Conservation (phyloP, 2,113 vertebrate species). For the Shinisaurus crocodilurus region DNA sequence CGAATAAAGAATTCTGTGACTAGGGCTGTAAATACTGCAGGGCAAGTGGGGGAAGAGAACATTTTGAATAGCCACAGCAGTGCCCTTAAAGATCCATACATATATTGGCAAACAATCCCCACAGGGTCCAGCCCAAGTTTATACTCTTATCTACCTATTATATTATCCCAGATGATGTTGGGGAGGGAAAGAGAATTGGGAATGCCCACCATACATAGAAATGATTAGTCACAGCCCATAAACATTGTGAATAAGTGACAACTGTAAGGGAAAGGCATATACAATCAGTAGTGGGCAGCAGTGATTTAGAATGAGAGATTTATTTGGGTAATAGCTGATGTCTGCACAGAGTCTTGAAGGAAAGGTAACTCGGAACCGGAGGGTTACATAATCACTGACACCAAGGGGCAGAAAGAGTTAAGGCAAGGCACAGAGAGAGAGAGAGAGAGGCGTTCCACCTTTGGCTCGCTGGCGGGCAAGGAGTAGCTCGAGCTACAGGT, state of each 20-base stretch:
- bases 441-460: conserved; percentile 25
- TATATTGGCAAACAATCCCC: not conserved
- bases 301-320: not conserved
- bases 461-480: not conserved
- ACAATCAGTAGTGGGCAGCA: not conserved
- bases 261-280: not conserved
- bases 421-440: not conserved
- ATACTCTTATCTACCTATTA: not conserved
- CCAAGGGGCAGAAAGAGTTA: conserved; percentile 2
- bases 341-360: no score
- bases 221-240: not conserved
- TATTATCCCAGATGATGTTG: not conserved
- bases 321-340: no score
- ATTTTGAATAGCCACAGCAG: not conserved
- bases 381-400: not conserved
- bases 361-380: not conserved
- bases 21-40: not conserved
- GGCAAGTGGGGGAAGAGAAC: not conserved
- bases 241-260: not conserved
- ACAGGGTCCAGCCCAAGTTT: not conserved
- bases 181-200: no score
- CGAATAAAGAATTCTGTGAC: not conserved
- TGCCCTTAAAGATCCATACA: not conserved
- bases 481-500: conserved; percentile 65
- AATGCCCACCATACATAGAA: not conserved